Base-by-base conservation (phyloP, 2,797 vertebrate genomes). In the Pipistrellus kuhlii region DNA sequence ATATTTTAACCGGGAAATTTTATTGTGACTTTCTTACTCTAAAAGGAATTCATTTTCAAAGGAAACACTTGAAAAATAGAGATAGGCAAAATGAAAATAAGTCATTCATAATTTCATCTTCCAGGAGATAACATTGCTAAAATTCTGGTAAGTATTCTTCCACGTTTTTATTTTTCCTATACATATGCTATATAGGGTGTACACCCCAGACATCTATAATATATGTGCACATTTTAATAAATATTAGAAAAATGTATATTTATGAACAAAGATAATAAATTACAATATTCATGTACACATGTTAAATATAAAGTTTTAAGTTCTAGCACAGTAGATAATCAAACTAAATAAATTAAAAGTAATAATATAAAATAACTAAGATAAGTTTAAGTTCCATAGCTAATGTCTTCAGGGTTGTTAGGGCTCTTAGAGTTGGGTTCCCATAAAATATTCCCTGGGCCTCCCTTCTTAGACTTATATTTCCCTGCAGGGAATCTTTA, bases 401-500 rank as follows among this genome's bases (percentile, higher is more conserved):
- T 57, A 35, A 73, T 0, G 0, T 14, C 32, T 57, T 84, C 32
- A 51, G 66, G n/a, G 38, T 27, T 41, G 32, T 59, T 78, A 38
- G 27, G 10, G 21, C 44, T 57, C 27, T 78, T 38, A 57, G 64
- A 72, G 48, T 55, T 86, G 82, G 51, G 66, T 81, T 78, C 35
- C 46, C 77, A 90, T 75, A 51, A 95, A 94, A 73, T 44, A 73
- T 15, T 94, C 83, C 27, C 81, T 64, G 81, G 78, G 92, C 51
- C 57, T 92, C 73, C 21, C 51, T 93, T 75, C 93, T 87, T 59
- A 93, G 78, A 90, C 88, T 88, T 82, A 3, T 27, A 93, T 95
- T 91, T 95, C 91, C 93, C 97, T 93, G 38, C 77, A 94, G 97
- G 96, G 96, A 48, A 97, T 91, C 94, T 94, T 95, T 92, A 91